Percentiles rank a stretch among this genome's conserved stretches.
These are phyloP conservation scores for Hoplodrina ambigua DNA, from an alignment of 2,888 invertebrate genomes.

Conservation along the genomic window DNA sequence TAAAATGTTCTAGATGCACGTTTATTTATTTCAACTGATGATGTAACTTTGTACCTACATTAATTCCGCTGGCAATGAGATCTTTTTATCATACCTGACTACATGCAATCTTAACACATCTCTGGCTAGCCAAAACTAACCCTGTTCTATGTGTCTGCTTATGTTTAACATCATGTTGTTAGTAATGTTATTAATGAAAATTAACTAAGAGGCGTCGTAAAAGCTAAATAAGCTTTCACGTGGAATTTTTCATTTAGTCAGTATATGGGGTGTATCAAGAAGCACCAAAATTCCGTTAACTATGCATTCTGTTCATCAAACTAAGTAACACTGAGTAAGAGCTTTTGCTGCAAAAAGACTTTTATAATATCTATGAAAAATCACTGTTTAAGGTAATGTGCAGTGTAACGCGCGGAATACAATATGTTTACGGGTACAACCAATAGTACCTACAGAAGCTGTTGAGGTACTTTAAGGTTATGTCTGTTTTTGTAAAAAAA, in stretches of 20 bases:
- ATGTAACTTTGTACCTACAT: conserved; percentile 40
- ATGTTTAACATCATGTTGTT: background rate
- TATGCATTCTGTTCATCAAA: no score
- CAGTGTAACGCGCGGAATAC: no score
- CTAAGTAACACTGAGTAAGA: no score
- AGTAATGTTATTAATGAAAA: background rate
- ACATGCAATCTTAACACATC: conserved; percentile 37
- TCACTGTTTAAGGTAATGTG: no score
- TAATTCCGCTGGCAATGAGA: conserved; percentile 32
- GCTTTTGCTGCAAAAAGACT: no score
- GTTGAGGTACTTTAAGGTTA: no score
- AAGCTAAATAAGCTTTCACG: background rate
- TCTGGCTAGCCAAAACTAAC: conserved; percentile 5
- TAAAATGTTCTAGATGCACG: conserved; percentile 36
- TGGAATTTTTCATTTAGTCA: background rate
- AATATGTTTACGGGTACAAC: no score
- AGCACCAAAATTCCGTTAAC: no score
- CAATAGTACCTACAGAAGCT: no score
- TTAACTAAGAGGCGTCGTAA: no score
- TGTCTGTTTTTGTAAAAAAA: no score
- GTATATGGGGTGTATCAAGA: background rate
- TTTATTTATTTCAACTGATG: conserved; percentile 45
- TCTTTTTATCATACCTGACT: conserved; percentile 45
- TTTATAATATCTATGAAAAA: no score
- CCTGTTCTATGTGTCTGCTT: background rate